Evolutionary conservation across 2,113 vertebrate species (phyloP).

Genomic region (Laterallus jamaicensis): DNA sequence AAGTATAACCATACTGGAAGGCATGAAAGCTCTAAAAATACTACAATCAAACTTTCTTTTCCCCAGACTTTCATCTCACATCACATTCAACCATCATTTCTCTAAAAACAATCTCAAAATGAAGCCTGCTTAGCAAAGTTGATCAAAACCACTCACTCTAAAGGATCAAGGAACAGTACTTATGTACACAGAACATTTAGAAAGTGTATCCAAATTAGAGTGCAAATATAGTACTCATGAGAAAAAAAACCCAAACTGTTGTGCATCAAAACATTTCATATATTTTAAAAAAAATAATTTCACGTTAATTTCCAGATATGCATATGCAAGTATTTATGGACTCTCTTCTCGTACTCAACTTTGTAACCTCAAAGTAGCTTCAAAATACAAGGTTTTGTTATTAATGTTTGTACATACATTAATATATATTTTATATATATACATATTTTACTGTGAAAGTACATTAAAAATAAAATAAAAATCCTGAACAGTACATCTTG

Average conservation of each 20-base stretch:
- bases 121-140: neutral
- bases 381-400: neutral
- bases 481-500: neutral
- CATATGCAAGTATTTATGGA: neutral
- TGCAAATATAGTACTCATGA: neutral
- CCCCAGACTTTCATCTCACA: neutral
- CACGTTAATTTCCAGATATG: neutral
- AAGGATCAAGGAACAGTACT: neutral
- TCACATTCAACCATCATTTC: neutral
- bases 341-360: neutral
- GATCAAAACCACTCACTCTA: neutral
- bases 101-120: neutral
- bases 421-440: neutral
- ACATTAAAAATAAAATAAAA: neutral
- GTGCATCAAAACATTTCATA: neutral
- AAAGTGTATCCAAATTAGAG: neutral
- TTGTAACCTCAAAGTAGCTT: neutral
- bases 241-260: neutral
- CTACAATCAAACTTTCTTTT: neutral
- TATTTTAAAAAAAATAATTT: neutral
- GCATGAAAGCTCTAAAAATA: neutral
- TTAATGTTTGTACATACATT: rapidly evolving
- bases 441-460: neutral
- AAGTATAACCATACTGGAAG: neutral
- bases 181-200: neutral